Conservation (phyloP, 1,140 invertebrate species). For the Temnothorax longispinosus region DNA sequence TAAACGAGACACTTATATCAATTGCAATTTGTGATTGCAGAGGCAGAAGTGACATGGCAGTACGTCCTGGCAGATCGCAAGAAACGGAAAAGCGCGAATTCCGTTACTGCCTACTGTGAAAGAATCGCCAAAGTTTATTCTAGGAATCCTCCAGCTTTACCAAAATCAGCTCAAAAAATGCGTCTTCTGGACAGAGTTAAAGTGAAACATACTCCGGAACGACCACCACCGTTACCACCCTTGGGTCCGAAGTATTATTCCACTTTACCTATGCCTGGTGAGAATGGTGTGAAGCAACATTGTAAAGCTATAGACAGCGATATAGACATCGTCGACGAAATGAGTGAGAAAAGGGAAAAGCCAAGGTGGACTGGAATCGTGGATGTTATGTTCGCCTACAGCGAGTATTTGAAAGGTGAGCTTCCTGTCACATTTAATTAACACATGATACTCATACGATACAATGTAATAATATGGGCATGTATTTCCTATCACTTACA, state of each 20-base stretch:
- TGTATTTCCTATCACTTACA: constrained; percentile 65
- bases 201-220: constrained; percentile 76
- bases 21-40: constrained; percentile 74
- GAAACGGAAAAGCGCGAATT: constrained; percentile 82
- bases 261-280: constrained; percentile 77
- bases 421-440: constrained; percentile 37
- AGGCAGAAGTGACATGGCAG: constrained; percentile 85
- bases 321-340: constrained; percentile 54
- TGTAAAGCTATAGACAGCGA: constrained; percentile 78
- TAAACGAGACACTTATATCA: constrained; percentile 5
- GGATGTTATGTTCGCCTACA: constrained; percentile 82
- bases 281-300: constrained; percentile 80
- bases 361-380: constrained; percentile 83
- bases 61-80: constrained; percentile 84
- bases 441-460: neutral
- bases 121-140: constrained; percentile 81
- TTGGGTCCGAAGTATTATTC: constrained; percentile 79
- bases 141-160: constrained; percentile 78
- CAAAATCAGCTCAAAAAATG: constrained; percentile 80
- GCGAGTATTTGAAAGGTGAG: constrained; percentile 83
- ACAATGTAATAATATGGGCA: neutral
- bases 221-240: constrained; percentile 79
- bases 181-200: constrained; percentile 79
- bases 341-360: constrained; percentile 66
- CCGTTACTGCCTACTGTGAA: constrained; percentile 84